These are phyloP conservation scores for Drosophila setifemur DNA, from an alignment of 1,140 invertebrate genomes.

Conservation along the genomic window DNA sequence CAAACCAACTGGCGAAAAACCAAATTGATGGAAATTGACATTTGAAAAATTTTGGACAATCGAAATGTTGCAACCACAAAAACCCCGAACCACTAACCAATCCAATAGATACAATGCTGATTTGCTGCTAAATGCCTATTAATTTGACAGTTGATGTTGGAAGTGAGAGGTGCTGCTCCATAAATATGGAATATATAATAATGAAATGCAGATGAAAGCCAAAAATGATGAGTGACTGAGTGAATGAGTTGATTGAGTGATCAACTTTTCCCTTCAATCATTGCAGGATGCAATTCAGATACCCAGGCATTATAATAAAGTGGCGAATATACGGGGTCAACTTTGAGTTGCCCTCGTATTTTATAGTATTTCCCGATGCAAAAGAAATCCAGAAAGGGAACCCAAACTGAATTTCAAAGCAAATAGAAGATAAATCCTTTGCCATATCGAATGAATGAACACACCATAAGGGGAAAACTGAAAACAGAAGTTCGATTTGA, in stretches of 20 bases:
- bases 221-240: constrained; percentile 6
- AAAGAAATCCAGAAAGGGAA: neutral
- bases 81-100: neutral
- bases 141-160: constrained; percentile 21
- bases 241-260: constrained; percentile 9
- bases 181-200: constrained; percentile 3
- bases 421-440: constrained; percentile 7
- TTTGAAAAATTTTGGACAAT: constrained; percentile 3
- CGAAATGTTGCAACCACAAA: constrained; percentile 28
- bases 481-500: constrained; percentile 24
- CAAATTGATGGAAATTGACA: neutral
- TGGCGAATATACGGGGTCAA: constrained; percentile 10
- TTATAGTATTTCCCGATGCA: neutral
- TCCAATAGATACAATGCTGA: constrained; percentile 11
- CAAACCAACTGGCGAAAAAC: neutral
- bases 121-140: constrained; percentile 24
- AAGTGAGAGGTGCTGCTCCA: neutral
- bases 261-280: neutral
- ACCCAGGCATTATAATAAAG: neutral
- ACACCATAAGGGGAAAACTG: neutral
- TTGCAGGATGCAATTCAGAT: too few relatives aligned
- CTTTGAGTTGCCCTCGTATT: constrained; percentile 21
- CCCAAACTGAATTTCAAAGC: neutral
- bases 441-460: constrained; percentile 20
- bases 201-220: neutral